phyloP scores from a whole-genome alignment of 1,140 invertebrate species.

The Drosophila gunungcola region DNA sequence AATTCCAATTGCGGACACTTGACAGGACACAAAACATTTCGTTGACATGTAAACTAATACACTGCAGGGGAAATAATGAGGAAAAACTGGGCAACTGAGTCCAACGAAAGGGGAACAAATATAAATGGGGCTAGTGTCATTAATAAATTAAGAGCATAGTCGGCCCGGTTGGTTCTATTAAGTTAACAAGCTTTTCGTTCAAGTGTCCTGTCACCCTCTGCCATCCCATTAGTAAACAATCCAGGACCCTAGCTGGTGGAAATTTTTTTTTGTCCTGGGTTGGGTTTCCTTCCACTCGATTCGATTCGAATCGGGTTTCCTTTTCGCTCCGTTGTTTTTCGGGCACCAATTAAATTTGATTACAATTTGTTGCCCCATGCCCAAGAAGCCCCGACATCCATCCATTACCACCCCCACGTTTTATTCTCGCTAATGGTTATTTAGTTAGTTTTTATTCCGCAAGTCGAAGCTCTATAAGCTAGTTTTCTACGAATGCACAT shows the following conservation, averaged over 20 bases:
- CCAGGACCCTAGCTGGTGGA: conserved; percentile 10
- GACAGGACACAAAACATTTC: conserved; percentile 50
- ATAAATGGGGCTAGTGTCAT: conserved; percentile 46
- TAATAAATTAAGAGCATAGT: conserved; percentile 67
- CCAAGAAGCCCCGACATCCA: conserved; percentile 1
- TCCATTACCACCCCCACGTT: conserved; percentile 18
- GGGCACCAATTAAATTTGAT: conserved; percentile 78
- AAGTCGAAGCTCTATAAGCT: background rate
- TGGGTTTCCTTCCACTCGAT: conserved; percentile 15
- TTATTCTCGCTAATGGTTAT: conserved; percentile 55
- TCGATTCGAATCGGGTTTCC: conserved; percentile 20
- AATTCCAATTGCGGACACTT: conserved; percentile 21
- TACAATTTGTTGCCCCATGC: conserved; percentile 65
- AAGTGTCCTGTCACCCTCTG: conserved; percentile 41
- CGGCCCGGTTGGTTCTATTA: conserved; percentile 60
- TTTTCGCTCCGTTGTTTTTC: conserved; percentile 5
- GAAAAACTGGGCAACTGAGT: background rate
- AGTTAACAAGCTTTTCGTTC: conserved; percentile 79
- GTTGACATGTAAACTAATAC: conserved; percentile 61
- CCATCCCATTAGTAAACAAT: conserved; percentile 15
- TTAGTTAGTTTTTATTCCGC: conserved; percentile 47
- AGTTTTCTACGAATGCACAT: background rate
- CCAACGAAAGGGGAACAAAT: conserved; percentile 1
- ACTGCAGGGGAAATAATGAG: background rate
- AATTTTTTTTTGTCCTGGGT: conserved; percentile 8